Percentiles rank a stretch among this genome's conserved stretches.
These are phyloP conservation scores for Picathartes gymnocephalus DNA, from an alignment of 2,113 vertebrate species.

Conservation along the genomic window DNA sequence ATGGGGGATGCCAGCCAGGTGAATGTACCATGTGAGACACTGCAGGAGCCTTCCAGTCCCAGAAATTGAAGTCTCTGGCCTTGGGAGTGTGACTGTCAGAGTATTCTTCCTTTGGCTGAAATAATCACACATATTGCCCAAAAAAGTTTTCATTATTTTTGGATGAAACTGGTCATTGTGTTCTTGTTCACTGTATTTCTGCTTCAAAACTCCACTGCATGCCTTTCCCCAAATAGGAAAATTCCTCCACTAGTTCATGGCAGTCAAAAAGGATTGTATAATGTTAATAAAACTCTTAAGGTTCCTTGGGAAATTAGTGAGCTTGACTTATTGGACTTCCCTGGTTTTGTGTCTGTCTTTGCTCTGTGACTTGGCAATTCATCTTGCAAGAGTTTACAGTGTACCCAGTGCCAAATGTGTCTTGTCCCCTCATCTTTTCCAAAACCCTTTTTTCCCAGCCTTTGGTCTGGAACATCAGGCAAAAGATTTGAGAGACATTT, in stretches of 20 bases:
- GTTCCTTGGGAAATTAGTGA: not conserved
- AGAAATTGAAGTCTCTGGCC: not conserved
- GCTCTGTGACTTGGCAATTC: not conserved
- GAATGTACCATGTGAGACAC: not conserved
- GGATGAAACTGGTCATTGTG: not conserved
- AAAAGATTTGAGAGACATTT: not conserved
- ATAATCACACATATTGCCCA: not conserved
- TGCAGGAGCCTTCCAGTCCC: not conserved
- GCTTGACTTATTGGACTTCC: not conserved
- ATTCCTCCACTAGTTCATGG: not conserved
- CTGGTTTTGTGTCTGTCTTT: not conserved
- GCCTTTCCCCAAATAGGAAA: not conserved
- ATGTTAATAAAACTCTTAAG: not conserved
- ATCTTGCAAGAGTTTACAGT: not conserved
- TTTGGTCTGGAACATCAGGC: not conserved
- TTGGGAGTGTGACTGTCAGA: not conserved
- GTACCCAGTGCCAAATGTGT: rapidly evolving
- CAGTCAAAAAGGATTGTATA: not conserved
- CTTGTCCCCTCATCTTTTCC: not conserved
- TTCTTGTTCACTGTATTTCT: not conserved
- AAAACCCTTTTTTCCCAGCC: not conserved
- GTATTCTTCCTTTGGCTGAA: not conserved
- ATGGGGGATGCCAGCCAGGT: not conserved
- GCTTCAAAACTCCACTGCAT: not conserved
- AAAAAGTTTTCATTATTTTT: not conserved